phyloP scores from a whole-genome alignment of 2,113 vertebrate genomes.

The Leiothrix lutea region DNA sequence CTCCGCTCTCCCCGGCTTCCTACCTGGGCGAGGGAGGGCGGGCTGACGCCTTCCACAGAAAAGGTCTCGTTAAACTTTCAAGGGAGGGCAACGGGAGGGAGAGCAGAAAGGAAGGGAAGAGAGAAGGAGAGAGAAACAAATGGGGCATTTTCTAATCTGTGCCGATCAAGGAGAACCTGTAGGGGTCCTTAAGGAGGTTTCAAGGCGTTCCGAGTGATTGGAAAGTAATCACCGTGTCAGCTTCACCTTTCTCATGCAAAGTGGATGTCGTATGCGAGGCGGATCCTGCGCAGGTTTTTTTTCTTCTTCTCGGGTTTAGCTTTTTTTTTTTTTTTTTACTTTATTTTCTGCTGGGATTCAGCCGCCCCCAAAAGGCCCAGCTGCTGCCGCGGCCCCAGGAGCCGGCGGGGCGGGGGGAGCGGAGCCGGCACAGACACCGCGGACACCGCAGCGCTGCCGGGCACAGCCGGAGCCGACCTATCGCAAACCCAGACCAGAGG shows the following conservation, averaged over 20 bases:
- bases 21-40: conserved; percentile 35
- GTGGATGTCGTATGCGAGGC: conserved; percentile 85
- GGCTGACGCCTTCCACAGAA: neutral
- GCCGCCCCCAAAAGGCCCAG: neutral
- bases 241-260: conserved; percentile 94
- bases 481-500: neutral
- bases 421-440: neutral
- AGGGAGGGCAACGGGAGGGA: neutral
- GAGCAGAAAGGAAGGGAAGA: neutral
- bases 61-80: conserved; percentile 30
- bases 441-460: neutral
- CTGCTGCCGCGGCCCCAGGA: neutral
- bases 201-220: conserved; percentile 84
- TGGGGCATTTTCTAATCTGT: conserved; percentile 59
- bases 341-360: conserved; percentile 21
- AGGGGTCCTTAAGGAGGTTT: conserved; percentile 72
- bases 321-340: neutral
- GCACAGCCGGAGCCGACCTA: neutral
- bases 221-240: conserved; percentile 88
- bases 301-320: neutral
- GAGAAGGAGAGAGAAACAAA: conserved; percentile 54
- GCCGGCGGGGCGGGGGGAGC: neutral
- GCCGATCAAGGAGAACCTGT: conserved; percentile 64
- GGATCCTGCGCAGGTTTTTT: conserved; percentile 82
- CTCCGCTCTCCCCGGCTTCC: neutral